These are phyloP conservation scores for Lampropteryx suffumata DNA, from an alignment of 2,888 invertebrate genomes.

Conservation along the genomic window DNA sequence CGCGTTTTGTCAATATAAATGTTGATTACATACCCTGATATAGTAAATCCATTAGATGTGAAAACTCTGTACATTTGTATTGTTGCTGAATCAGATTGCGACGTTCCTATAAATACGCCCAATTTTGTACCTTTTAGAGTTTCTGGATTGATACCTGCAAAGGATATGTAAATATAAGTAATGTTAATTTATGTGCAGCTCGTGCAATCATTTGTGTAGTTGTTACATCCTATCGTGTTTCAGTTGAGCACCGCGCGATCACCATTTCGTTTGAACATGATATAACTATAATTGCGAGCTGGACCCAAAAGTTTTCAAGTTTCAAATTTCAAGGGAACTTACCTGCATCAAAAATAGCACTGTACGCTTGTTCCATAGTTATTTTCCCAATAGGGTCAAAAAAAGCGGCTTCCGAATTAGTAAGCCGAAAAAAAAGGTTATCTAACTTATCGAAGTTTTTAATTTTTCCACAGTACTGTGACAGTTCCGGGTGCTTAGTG, in stretches of 20 bases:
- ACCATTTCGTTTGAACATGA: too few species aligned
- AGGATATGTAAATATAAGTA: too few species aligned
- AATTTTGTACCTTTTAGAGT: constrained; percentile 74
- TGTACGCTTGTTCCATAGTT: constrained; percentile 86
- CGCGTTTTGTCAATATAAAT: constrained; percentile 8
- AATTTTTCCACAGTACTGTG: constrained; percentile 84
- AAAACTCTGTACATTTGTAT: constrained; percentile 56
- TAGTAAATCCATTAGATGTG: constrained; percentile 43
- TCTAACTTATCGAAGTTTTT: constrained; percentile 84
- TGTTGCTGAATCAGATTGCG: constrained; percentile 80
- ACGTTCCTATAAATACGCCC: constrained; percentile 57
- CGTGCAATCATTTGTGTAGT: too few species aligned
- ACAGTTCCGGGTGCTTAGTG: constrained; percentile 84
- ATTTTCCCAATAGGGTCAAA: constrained; percentile 87
- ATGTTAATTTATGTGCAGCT: too few species aligned
- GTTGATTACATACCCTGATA: constrained; percentile 14
- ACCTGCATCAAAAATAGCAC: constrained; percentile 86
- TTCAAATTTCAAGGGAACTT: background rate
- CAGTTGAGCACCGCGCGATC: too few species aligned
- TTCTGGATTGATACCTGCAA: constrained; percentile 68
- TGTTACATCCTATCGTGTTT: too few species aligned
- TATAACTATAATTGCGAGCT: too few species aligned
- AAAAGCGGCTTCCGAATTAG: constrained; percentile 82
- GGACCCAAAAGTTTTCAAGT: background rate
- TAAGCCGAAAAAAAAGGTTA: constrained; percentile 86